Evolutionary conservation across 2,888 invertebrate species (phyloP).

Genomic region (Hirtodrosophila confusa): DNA sequence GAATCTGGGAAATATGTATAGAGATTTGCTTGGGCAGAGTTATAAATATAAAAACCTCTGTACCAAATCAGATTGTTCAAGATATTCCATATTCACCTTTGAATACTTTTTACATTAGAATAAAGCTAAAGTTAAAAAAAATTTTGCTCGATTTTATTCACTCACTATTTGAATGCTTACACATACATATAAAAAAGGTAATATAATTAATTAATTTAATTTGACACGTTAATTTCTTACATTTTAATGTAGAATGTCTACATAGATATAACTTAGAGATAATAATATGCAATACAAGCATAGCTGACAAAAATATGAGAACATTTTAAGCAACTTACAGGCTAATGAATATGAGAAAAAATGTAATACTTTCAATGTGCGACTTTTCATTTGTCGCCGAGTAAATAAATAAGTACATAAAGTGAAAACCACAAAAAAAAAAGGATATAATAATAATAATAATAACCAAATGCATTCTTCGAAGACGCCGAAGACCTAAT

Average conservation of each 20-base stretch:
- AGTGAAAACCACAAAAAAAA: constrained; percentile 10
- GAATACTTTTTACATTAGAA: not conserved
- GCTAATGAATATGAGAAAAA: constrained; percentile 43
- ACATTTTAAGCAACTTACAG: constrained; percentile 42
- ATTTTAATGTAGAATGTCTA: constrained; percentile 34
- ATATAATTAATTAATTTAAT: constrained; percentile 38
- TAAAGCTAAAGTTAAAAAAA: not conserved
- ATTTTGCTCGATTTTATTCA: constrained; percentile 40
- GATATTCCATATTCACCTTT: too few species aligned
- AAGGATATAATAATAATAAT: not conserved
- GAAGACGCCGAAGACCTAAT: too few species aligned
- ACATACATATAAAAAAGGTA: constrained; percentile 44
- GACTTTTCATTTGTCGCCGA: constrained; percentile 7
- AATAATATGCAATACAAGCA: constrained; percentile 29
- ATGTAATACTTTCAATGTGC: constrained; percentile 46
- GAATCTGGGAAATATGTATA: too few species aligned
- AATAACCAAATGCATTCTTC: too few species aligned
- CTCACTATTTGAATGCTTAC: constrained; percentile 50
- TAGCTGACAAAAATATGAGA: constrained; percentile 38
- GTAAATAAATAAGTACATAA: constrained; percentile 45
- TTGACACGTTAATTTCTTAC: constrained; percentile 49
- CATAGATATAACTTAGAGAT: constrained; percentile 33
- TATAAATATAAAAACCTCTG: too few species aligned
- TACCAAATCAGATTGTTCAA: too few species aligned
- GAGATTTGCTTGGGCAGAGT: too few species aligned